phyloP scores from a whole-genome alignment of 2,888 invertebrate genomes.

The Erebia aethiops region DNA sequence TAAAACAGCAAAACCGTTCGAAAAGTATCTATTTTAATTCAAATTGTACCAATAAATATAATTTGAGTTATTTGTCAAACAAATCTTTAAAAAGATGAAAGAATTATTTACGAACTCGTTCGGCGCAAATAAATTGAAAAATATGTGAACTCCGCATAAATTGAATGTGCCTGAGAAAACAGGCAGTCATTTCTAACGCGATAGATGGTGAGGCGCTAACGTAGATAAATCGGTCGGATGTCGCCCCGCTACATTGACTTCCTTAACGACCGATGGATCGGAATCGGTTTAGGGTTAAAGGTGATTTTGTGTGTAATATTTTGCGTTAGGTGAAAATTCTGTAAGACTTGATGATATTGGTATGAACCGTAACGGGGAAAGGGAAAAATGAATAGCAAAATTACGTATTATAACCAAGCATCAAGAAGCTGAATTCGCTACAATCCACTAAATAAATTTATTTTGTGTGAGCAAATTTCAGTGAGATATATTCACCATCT shows the following conservation, averaged over 20 bases:
- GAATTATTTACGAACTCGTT: constrained; percentile 52
- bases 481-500: too few species aligned
- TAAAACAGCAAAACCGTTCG: neutral
- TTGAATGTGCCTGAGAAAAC: constrained; percentile 71
- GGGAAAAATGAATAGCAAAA: neutral
- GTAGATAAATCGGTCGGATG: constrained; percentile 75
- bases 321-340: constrained; percentile 34
- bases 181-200: constrained; percentile 76
- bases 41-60: neutral
- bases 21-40: neutral
- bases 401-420: neutral
- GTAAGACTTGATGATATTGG: constrained; percentile 13
- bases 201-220: constrained; percentile 62
- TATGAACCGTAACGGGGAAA: neutral
- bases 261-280: constrained; percentile 73
- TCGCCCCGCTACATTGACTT: constrained; percentile 73
- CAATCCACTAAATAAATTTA: too few species aligned
- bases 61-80: constrained; percentile 15
- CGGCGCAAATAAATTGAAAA: constrained; percentile 70
- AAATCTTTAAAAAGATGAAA: constrained; percentile 28
- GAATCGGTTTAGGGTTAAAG: constrained; percentile 78
- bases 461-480: too few species aligned
- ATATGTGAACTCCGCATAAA: constrained; percentile 72
- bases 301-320: constrained; percentile 57
- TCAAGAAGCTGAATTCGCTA: too few species aligned